Evolutionary conservation across 2,888 invertebrate genomes (phyloP).

Genomic region (Apomyelois bistriatella): DNA sequence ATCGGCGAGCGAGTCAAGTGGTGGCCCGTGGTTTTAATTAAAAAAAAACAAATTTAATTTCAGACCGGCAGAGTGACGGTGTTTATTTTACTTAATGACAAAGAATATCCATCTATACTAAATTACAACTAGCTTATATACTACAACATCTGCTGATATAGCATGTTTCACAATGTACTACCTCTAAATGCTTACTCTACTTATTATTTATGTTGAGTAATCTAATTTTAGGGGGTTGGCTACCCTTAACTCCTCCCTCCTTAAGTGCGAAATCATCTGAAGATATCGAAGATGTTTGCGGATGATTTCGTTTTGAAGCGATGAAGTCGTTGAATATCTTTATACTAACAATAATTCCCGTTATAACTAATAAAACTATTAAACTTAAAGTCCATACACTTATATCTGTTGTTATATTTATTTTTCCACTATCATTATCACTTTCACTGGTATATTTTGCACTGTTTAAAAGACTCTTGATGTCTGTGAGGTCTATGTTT

Average conservation of each 20-base stretch:
- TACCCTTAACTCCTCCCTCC: slow-evolving; percentile 12
- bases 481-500: slow-evolving; percentile 2
- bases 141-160: neutral
- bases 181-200: neutral
- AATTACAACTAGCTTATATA: neutral
- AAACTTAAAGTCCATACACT: slow-evolving; percentile 10
- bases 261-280: slow-evolving; percentile 6
- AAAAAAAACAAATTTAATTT: neutral
- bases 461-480: neutral
- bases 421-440: neutral
- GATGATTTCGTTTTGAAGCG: neutral
- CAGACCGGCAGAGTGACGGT: neutral
- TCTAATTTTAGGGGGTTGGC: neutral
- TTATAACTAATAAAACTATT: neutral
- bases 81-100: too few species aligned
- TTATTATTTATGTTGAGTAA: neutral
- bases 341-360: neutral
- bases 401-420: neutral
- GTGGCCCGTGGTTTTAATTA: neutral
- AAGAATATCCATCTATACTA: neutral
- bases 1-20: neutral
- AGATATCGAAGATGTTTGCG: neutral
- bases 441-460: neutral
- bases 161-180: neutral
- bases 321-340: neutral